A percentile compares a stretch with the other conserved stretches of the same genome.
phyloP scores from a whole-genome alignment of 2,888 invertebrate species.

The Tridacna crocea region DNA sequence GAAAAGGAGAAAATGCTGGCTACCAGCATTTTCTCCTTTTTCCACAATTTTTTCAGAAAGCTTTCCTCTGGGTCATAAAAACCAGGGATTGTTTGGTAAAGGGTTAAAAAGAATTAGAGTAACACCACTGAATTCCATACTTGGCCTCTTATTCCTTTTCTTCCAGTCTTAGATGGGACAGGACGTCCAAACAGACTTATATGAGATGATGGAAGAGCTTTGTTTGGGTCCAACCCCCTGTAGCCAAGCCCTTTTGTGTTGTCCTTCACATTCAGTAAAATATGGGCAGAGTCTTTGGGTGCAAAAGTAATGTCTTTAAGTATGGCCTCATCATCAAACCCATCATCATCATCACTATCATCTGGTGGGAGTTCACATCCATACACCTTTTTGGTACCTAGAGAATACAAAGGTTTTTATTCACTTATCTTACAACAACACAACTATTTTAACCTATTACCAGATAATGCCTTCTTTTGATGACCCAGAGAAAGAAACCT shows the following conservation, averaged over 20 bases:
- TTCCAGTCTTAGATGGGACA: conserved; percentile 59
- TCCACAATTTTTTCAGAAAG: too few relatives aligned
- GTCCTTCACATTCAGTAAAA: conserved; percentile 89
- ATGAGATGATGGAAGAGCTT: conserved; percentile 75
- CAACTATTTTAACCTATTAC: not conserved
- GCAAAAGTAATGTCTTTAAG: conserved; percentile 79
- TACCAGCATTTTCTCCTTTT: too few relatives aligned
- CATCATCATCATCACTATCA: conserved; percentile 55
- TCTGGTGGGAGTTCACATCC: conserved; percentile 78
- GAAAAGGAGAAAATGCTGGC: too few relatives aligned
- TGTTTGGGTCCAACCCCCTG: conserved; percentile 78
- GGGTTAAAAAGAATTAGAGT: too few relatives aligned
- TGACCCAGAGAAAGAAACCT: too few relatives aligned
- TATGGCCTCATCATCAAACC: conserved; percentile 68
- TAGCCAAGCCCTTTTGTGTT: conserved; percentile 87
- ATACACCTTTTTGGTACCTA: conserved; percentile 72
- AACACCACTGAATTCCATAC: conserved; percentile 49
- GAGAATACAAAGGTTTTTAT: conserved; percentile 30
- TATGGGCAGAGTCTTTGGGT: conserved; percentile 86
- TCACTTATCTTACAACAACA: not conserved
- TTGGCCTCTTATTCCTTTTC: conserved; percentile 80
- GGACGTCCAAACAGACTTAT: conserved; percentile 74
- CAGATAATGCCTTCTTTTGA: not conserved
- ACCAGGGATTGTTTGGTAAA: too few relatives aligned
- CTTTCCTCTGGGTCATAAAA: too few relatives aligned